Evolutionary conservation across 2,797 vertebrate species (phyloP), one percentile per base, ranked within the genome.

Genomic region (Holocentrus rufus): DNA sequence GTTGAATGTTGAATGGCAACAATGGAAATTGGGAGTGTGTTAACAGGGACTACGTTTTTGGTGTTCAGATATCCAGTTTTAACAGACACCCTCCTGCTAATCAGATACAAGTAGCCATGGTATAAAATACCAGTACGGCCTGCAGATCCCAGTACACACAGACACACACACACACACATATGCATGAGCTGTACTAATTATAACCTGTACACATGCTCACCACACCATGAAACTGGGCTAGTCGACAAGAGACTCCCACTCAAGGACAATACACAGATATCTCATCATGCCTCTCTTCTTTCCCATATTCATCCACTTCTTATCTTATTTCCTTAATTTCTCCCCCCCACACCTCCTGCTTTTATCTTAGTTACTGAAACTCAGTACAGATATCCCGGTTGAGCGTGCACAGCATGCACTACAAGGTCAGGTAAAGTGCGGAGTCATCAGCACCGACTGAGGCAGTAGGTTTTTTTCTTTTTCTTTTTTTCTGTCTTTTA

Each of bases 181-280:
- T 44, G 55, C 58, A 53, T 52, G n/a, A 81, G 64, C 47, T 23
- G 34, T 7, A 36, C 75, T 63, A 77, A 80, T 76, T 72, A 77
- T 77, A 81, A 74, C 67, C 20, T 55, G 42, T 42, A 69, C 36
- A 47, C 4, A 39, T 54, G 39, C 39, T 65, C 65, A 49, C 60
- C 31, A 18, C 23, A 15, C 42, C 20, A 31, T 59, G 50, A 72
- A 86, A 88, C 58, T 76, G 76, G 79, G 79, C 69, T 84, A 68
- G 49, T 55, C 57, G 20, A 76, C 80, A 57, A 57, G 81, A 79
- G 81, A 81, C 76, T 71, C 57, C 4, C 42, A 23, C 30, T 57
- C 69, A 70, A 77, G 77, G 67, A 66, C 62, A 25, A 44, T 50
- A 17, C 36, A 4, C 13, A 50, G 52, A n/a, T 27, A 46, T 55